Percentiles rank a stretch among this genome's conserved stretches.
These are phyloP conservation scores for Catocala fraxini DNA, from an alignment of 2,888 invertebrate species.

Conservation along the genomic window DNA sequence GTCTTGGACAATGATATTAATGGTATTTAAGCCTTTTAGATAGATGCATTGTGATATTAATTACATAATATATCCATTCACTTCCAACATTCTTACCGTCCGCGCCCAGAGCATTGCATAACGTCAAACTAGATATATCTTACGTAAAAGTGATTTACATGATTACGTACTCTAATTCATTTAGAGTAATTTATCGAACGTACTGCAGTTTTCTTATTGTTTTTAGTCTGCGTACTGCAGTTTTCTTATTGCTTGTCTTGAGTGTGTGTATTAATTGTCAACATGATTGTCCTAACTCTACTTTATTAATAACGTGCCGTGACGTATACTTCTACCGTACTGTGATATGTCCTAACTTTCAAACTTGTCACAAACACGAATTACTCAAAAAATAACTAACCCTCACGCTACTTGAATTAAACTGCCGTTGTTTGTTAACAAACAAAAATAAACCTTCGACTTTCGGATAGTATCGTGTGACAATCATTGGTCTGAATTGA, in stretches of 20 bases:
- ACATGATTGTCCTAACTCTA: conserved; percentile 23
- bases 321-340: conserved; percentile 33
- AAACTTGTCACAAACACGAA: conserved; percentile 34
- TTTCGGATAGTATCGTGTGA: conserved; percentile 51
- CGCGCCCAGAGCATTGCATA: not conserved
- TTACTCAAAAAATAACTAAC: conserved; percentile 14
- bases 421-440: conserved; percentile 24
- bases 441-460: conserved; percentile 40
- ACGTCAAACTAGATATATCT: not conserved
- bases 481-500: conserved; percentile 80
- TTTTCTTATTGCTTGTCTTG: too few species aligned
- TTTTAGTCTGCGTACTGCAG: not conserved
- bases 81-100: not conserved
- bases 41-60: conserved; percentile 11
- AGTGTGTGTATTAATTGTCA: conserved; percentile 10
- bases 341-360: conserved; percentile 51
- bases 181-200: not conserved
- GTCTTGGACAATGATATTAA: conserved; percentile 37
- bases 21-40: conserved; percentile 18
- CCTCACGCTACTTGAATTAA: conserved; percentile 14
- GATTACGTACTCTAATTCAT: not conserved
- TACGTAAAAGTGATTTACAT: not conserved
- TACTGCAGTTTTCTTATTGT: too few species aligned
- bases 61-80: conserved; percentile 13
- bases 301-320: conserved; percentile 30